These are phyloP conservation scores for Oreochromis aureus DNA, from an alignment of 2,113 vertebrate genomes.

Conservation along the genomic window DNA sequence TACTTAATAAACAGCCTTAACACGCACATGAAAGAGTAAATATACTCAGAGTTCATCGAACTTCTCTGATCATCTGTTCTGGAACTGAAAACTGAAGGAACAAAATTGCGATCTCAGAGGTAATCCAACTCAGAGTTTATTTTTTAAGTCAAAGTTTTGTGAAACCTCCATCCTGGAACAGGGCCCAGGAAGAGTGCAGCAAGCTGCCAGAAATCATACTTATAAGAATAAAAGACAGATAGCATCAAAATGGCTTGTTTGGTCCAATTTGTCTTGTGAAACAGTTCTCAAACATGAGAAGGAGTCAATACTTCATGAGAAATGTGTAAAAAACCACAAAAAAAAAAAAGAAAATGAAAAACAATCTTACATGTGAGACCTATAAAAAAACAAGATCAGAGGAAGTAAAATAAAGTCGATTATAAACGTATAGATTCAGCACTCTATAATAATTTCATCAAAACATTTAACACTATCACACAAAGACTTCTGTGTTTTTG, in stretches of 20 bases:
- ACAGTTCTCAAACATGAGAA: not conserved
- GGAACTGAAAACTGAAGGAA: not conserved
- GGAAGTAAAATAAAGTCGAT: not conserved
- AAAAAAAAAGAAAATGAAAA: not conserved
- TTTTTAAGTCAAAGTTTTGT: accelerated
- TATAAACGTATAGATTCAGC: not conserved
- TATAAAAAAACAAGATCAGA: not conserved
- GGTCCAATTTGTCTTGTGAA: not conserved
- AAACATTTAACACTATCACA: not conserved
- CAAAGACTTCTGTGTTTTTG: not conserved
- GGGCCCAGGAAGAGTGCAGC: no score
- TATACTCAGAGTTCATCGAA: not conserved
- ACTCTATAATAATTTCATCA: not conserved
- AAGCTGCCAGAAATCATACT: no score
- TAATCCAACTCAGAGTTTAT: not conserved
- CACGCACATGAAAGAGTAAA: not conserved
- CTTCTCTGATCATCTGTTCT: no score
- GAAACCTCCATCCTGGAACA: not conserved
- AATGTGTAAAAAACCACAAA: not conserved
- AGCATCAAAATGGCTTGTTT: not conserved
- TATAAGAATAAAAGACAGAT: no score
- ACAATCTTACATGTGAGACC: not conserved
- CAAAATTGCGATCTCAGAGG: not conserved
- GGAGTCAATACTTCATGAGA: not conserved
- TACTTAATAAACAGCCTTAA: not conserved